Conservation (phyloP, 1,140 invertebrate species). For the Trichogramma pretiosum region DNA sequence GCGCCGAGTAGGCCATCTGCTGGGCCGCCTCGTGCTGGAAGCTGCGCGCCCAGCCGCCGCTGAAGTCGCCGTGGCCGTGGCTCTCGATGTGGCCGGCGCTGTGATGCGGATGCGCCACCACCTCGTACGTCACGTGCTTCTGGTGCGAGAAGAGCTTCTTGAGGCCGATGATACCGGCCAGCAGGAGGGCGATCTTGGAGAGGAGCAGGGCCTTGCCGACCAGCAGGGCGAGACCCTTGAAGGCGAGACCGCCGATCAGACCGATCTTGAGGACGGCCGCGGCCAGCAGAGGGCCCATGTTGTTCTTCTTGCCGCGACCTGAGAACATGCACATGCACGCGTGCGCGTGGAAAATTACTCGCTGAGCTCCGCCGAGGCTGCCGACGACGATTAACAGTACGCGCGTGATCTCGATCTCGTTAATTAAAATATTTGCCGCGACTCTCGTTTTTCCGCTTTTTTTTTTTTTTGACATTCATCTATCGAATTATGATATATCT, state of each 20-base stretch:
- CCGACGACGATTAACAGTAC: too few species aligned
- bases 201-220: constrained; percentile 75
- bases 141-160: constrained; percentile 70
- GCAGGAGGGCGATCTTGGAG: constrained; percentile 69
- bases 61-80: constrained; percentile 47
- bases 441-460: too few species aligned
- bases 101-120: constrained; percentile 59
- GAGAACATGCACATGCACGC: too few species aligned
- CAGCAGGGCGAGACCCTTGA: constrained; percentile 70
- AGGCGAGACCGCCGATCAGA: constrained; percentile 65
- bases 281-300: constrained; percentile 64
- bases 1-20: constrained; percentile 56
- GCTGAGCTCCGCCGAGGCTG: too few species aligned
- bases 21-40: constrained; percentile 46
- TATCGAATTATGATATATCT: too few species aligned
- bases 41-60: constrained; percentile 53
- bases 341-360: too few species aligned
- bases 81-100: constrained; percentile 42
- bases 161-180: constrained; percentile 69
- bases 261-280: constrained; percentile 70
- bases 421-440: too few species aligned
- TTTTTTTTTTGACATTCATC: too few species aligned
- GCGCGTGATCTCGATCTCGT: too few species aligned
- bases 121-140: constrained; percentile 67
- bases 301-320: constrained; percentile 64